Evolutionary conservation across 2,797 vertebrate species (phyloP), one percentile per base, ranked within the genome.

Genomic region (Scyliorhinus canicula): DNA sequence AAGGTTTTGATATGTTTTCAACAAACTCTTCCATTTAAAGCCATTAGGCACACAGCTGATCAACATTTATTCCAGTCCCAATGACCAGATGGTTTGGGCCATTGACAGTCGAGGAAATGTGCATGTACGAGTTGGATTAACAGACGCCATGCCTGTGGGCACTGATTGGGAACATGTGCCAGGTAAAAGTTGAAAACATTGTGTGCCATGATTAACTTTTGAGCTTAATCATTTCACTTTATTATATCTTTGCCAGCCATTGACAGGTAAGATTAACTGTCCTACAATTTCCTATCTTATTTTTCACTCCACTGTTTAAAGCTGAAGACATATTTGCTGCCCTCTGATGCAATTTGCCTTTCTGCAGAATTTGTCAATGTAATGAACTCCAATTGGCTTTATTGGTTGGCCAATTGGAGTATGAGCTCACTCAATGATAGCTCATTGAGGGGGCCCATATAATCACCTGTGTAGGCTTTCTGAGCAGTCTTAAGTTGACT

Each of bases 61-160:
- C 95, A 98, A 97, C 71, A 96, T 99, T 95, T 97, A 98, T 95
- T 98, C 98, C 12, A 98, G 98, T 96, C 98, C 98, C 21, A 98
- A 98, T 0, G 99, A 99, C 96, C 97, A 97, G 95, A 98, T 98
- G 96, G 97, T 99, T 95, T 99, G 99, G 99, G 98, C 98, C 0
- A 95, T 99, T 95, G 99, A 99, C 97, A 99, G 97, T 97, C 97
- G 98, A 95, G 98, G 98, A 95, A 98, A 98, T 0, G 98, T 99
- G 88, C 98, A 99, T 0, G 99, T 99, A 21, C 97, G 99, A 47
- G 96, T 97, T 0, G 99, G 99, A 55, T 98, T 99, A 96, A 98
- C 98, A 0, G 98, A 99, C 4, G 98, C 99, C 96, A 99, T 99
- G 99, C 99, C 99, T 0, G 98, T 99, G 24, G 99, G 99, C 88